Evolutionary conservation across 2,797 vertebrate genomes (phyloP), one percentile per base, ranked within the genome.

Genomic region (Sebastes minor): DNA sequence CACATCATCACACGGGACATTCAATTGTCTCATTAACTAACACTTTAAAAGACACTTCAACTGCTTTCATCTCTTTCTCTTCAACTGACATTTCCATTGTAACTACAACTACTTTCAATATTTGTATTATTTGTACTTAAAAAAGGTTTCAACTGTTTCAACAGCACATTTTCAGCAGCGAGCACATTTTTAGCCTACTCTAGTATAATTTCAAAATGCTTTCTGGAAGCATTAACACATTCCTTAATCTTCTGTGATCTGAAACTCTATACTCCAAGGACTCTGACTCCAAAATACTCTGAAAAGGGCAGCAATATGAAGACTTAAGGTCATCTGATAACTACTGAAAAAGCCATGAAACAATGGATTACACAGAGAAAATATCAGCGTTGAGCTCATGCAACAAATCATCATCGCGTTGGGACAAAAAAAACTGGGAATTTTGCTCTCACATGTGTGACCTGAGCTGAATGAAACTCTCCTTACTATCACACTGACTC

Each of bases 281-380:
- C 28, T 75, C 20, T 60, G 27, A 67, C 16, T 33, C 49, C 62
- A 28, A 74, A 66, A 77, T 30, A 22, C 16, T 42, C 63, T 18
- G 2, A 61, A 75, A 66, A 72, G 60, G 53, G 56, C 32, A 64
- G 6, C 63, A 2, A 76, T 61, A 10, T 80, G 56, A 82, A 72
- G 4, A 30, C 23, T 13, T 72, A 57, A 28, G 52, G 63, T 69
- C 30, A 72, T 81, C 66, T 82, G 46, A 75, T 62, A 81, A 75
- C 61, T 25, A 14, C 18, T 74, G 59, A 65, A 55, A 12, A 27
- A 61, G 14, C 18, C 32, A 22, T 35, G 27, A 59, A 42, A 73
- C 52, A 71, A 74, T 38, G 61, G 16, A 59, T 63, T 16, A 30
- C 32, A 49, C 28, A 35, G 32, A 52, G 33, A 42, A 74, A 76